A percentile compares a stretch with the other conserved stretches of the same genome.
Evolutionary conservation across 2,797 vertebrate species (phyloP).

Genomic region (Kryptopterus vitreolus): DNA sequence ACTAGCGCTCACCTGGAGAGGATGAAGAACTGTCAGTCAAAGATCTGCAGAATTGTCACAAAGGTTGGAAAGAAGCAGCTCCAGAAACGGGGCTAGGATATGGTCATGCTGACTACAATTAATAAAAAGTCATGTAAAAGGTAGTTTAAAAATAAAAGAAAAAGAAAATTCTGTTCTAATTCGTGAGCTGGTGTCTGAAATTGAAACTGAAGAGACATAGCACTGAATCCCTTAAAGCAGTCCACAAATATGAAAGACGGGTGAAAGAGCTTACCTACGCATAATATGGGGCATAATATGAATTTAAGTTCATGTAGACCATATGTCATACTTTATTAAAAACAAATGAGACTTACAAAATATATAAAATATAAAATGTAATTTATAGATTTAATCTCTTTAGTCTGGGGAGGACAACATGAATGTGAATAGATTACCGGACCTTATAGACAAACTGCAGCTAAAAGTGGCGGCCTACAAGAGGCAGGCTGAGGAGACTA

Average conservation of each 20-base stretch:
- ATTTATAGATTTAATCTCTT: neutral
- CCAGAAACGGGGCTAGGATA: slow-evolving; percentile 84
- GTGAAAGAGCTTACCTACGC: slow-evolving; percentile 81
- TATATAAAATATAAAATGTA: neutral
- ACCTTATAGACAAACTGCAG: slow-evolving; percentile 82
- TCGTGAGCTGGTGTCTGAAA: slow-evolving; percentile 76
- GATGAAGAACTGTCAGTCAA: slow-evolving; percentile 81
- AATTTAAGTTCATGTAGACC: neutral
- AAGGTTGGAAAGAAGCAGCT: slow-evolving; percentile 90
- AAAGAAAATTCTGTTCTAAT: slow-evolving; percentile 65
- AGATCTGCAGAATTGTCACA: slow-evolving; percentile 85
- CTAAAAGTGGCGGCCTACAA: slow-evolving; percentile 79
- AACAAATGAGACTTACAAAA: neutral
- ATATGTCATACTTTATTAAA: neutral
- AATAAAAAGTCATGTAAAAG: neutral
- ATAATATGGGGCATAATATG: neutral
- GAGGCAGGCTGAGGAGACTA: slow-evolving; percentile 74
- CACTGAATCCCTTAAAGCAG: slow-evolving; percentile 76
- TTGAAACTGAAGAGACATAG: slow-evolving; percentile 80
- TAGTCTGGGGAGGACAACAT: slow-evolving; percentile 89
- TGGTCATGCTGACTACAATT: slow-evolving; percentile 41
- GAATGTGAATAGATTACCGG: slow-evolving; percentile 84
- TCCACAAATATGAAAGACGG: slow-evolving; percentile 77
- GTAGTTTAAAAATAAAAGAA: neutral
- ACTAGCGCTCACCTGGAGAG: slow-evolving; percentile 82